These are phyloP conservation scores for Ramphastos sulfuratus DNA, from an alignment of 2,113 vertebrate species.

Conservation along the genomic window DNA sequence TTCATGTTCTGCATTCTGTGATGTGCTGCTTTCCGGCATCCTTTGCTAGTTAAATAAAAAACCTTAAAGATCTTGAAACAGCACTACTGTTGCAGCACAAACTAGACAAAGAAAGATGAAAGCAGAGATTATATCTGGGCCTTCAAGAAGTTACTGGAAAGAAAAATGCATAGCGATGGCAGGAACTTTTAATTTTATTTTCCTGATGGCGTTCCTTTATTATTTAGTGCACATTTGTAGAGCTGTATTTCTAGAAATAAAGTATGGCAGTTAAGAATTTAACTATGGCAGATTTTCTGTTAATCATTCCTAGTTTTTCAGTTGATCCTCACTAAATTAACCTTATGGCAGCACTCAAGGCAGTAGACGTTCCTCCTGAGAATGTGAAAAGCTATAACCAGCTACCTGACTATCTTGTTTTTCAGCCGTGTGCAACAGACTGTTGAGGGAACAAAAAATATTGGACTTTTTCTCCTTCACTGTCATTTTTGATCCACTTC, in stretches of 20 bases:
- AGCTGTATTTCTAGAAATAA: neutral
- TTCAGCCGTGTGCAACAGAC: neutral
- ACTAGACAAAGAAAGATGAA: conserved; percentile 30
- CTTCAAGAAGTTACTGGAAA: neutral
- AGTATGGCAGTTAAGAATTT: neutral
- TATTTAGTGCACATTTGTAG: neutral
- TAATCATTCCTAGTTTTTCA: conserved; percentile 15
- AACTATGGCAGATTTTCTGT: neutral
- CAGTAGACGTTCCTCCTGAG: neutral
- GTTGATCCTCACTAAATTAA: conserved; percentile 6
- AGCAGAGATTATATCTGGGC: neutral
- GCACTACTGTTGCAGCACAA: neutral
- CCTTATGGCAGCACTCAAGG: neutral
- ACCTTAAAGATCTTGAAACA: neutral
- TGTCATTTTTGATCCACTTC: conserved; percentile 14
- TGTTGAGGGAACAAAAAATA: neutral
- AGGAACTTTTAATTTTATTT: neutral
- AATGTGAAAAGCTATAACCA: neutral
- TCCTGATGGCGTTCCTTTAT: neutral
- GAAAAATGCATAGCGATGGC: neutral
- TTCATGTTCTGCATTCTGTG: conserved; percentile 13
- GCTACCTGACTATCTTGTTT: neutral
- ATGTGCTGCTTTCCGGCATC: conserved; percentile 21
- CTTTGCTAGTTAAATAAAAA: conserved; percentile 51
- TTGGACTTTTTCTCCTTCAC: neutral